phyloP scores from a whole-genome alignment of 2,888 invertebrate species.

The Lobophora halterata region DNA sequence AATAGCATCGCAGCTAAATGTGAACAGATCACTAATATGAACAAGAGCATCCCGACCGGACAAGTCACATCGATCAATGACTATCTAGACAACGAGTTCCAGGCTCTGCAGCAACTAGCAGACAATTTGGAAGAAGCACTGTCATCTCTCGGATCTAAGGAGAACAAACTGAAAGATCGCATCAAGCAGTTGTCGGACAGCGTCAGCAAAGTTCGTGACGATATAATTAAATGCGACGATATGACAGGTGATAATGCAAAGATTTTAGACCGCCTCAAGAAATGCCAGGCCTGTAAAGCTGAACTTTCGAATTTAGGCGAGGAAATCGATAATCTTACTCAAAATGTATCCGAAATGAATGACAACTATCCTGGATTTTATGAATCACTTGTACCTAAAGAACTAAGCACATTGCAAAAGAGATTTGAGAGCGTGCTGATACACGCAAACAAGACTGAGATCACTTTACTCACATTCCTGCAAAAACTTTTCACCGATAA shows the following conservation, averaged over 20 bases:
- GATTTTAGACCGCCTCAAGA: conserved; percentile 88
- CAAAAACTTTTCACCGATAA: conserved; percentile 94
- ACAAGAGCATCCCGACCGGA: conserved; percentile 85
- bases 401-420: conserved; percentile 90
- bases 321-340: conserved; percentile 84
- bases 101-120: conserved; percentile 86
- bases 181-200: conserved; percentile 86
- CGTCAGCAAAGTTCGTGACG: conserved; percentile 88
- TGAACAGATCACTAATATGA: conserved; percentile 88
- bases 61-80: conserved; percentile 84
- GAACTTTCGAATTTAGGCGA: conserved; percentile 86
- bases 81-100: conserved; percentile 88
- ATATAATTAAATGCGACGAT: conserved; percentile 94
- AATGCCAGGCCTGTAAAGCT: conserved; percentile 86
- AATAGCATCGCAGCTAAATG: conserved; percentile 90
- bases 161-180: conserved; percentile 85
- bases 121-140: conserved; percentile 87
- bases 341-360: conserved; percentile 86
- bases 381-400: conserved; percentile 89
- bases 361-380: conserved; percentile 88
- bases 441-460: conserved; percentile 91
- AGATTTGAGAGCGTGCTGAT: conserved; percentile 88
- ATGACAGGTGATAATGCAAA: conserved; percentile 93
- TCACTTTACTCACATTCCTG: conserved; percentile 88
- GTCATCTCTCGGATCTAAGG: conserved; percentile 86